Conservation (phyloP, 1,140 invertebrate species). For the Lucilia cuprina region DNA sequence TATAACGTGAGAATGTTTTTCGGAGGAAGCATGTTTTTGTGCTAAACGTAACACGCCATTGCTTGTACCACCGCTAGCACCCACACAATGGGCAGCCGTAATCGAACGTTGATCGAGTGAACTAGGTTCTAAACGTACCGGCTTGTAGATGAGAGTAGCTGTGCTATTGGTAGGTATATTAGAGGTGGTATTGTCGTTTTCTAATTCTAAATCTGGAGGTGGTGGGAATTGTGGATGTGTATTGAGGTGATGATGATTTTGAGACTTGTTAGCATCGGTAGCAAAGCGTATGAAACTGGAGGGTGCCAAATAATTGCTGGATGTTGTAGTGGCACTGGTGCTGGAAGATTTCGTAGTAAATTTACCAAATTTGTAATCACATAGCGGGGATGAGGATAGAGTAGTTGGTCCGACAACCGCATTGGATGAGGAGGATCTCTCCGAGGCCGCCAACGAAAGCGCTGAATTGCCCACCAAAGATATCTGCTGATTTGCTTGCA, state of each 20-base stretch:
- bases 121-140: slow-evolving; percentile 54
- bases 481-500: slow-evolving; percentile 39
- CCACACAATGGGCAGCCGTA: slow-evolving; percentile 41
- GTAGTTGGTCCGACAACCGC: slow-evolving; percentile 6
- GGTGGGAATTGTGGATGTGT: slow-evolving; percentile 42
- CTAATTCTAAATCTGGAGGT: slow-evolving; percentile 31
- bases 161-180: slow-evolving; percentile 40
- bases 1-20: slow-evolving; percentile 36
- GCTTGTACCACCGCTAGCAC: slow-evolving; percentile 24
- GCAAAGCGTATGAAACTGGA: slow-evolving; percentile 53
- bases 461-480: slow-evolving; percentile 44
- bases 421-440: background rate
- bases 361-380: slow-evolving; percentile 56
- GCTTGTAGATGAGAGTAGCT: slow-evolving; percentile 45
- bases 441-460: slow-evolving; percentile 42
- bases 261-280: background rate
- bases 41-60: slow-evolving; percentile 40
- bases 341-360: slow-evolving; percentile 27
- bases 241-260: slow-evolving; percentile 45
- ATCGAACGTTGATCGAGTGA: slow-evolving; percentile 16
- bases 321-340: background rate
- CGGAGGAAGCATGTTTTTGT: slow-evolving; percentile 44
- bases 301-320: slow-evolving; percentile 44
- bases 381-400: slow-evolving; percentile 47
- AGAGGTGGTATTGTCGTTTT: slow-evolving; percentile 33